Base-by-base conservation (phyloP, 2,888 invertebrate species). In the Therioaphis trifolii region DNA sequence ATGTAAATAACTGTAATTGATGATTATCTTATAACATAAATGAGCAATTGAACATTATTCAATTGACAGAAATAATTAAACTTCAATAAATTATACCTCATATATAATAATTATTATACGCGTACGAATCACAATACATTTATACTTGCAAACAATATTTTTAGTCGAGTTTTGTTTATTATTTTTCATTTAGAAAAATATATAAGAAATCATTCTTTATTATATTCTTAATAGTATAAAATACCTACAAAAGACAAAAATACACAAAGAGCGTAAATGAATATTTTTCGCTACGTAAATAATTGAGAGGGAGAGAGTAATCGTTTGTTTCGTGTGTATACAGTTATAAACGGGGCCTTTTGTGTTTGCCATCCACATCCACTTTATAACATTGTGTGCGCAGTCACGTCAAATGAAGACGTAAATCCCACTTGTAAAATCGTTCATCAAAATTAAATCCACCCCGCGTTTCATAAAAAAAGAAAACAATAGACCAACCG, bases 371-470 rank as follows among this genome's bases (percentile, higher is more conserved):
- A 49, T 80, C 61, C 61, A 61, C 46, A 72, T 80, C 61, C 71
- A 80, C 80, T 80, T 80, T 71, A 80, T 61, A 80, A 80, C 80
- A 49, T 72, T 80, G 71, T 80, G 61, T 80, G 71, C 71, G 61
- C 71, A 80, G 80, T 80, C 80, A 72, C 80, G 71, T 80, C 80
- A 72, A 80, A 80, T 80, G 46, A 80, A 80, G 71, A 80, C 58
- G 80, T 80, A 80, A 80, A 80, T 80, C 80, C 80, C 71, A 80
- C 80, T 80, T 80, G 80, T 80, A 80, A 80, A 80, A 80, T 80
- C 80, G 71, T 80, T 80, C 80, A 80, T 72, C 71, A 80, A 80
- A 80, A 80, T 80, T 80, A 80, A 80, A 80, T 61, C 80, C 46
- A 52, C 58, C 55, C 58, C 24, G 2, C 15, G 71, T 61, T 61